A percentile compares a stretch with the other conserved stretches of the same genome.
Conservation (phyloP, 2,888 invertebrate genomes). For the Anarsia innoxiella region DNA sequence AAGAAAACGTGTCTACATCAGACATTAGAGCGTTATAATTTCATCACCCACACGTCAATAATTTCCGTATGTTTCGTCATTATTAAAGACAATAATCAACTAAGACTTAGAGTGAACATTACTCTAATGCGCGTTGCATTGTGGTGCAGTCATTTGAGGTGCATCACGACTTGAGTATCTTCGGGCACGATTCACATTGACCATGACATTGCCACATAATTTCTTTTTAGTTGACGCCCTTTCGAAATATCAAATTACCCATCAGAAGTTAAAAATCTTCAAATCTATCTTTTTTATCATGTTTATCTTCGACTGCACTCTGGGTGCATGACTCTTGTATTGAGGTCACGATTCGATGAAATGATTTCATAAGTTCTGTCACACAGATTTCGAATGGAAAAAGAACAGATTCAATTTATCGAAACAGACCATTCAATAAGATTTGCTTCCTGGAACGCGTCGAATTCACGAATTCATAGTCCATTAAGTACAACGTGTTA, state of each 20-base stretch:
- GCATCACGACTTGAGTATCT: constrained; percentile 50
- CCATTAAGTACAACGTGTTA: constrained; percentile 57
- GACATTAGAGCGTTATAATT: constrained; percentile 17
- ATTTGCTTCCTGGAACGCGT: constrained; percentile 47
- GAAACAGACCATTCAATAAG: constrained; percentile 21
- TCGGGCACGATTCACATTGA: constrained; percentile 47
- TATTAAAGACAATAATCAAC: constrained; percentile 53
- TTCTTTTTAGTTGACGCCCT: constrained; percentile 39
- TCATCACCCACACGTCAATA: constrained; percentile 29
- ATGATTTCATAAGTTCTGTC: too few species aligned
- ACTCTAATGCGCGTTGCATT: constrained; percentile 54
- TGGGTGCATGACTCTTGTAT: constrained; percentile 4
- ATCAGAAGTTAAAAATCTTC: constrained; percentile 11
- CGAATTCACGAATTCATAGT: constrained; percentile 42
- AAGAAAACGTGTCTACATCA: too few species aligned
- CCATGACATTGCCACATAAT: constrained; percentile 64
- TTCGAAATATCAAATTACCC: constrained; percentile 28
- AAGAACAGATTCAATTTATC: neutral
- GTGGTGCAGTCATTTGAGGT: constrained; percentile 45
- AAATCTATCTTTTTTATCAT: constrained; percentile 12
- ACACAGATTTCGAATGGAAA: too few species aligned
- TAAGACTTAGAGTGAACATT: constrained; percentile 45
- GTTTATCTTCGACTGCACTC: constrained; percentile 8
- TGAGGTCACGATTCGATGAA: constrained; percentile 5
- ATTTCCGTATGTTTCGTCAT: constrained; percentile 44